Conservation (phyloP, 1,140 invertebrate species). For the Wasmannia auropunctata region DNA sequence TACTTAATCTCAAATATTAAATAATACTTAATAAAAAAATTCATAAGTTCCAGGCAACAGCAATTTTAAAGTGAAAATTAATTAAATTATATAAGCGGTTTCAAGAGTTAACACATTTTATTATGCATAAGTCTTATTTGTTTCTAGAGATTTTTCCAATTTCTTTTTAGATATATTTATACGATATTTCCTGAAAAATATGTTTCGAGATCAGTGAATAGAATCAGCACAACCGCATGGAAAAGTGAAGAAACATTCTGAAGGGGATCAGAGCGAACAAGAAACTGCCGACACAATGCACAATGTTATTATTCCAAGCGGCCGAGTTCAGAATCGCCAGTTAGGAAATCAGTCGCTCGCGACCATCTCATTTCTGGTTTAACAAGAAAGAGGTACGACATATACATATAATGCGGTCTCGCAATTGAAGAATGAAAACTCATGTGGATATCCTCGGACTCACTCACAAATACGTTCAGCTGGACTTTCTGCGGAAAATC, state of each 20-base stretch:
- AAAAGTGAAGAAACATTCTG: slow-evolving; percentile 14
- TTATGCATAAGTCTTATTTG: neutral
- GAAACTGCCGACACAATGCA: slow-evolving; percentile 46
- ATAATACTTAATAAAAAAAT: neutral
- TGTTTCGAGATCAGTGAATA: neutral
- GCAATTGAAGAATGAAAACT: slow-evolving; percentile 65
- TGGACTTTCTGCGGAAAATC: slow-evolving; percentile 45
- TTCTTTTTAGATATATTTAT: neutral
- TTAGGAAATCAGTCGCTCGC: slow-evolving; percentile 33
- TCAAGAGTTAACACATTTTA: neutral
- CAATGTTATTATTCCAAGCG: slow-evolving; percentile 79
- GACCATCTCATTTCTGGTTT: slow-evolving; percentile 61
- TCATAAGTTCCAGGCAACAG: neutral
- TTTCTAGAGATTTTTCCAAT: neutral
- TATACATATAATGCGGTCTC: slow-evolving; percentile 52
- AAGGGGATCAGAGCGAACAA: slow-evolving; percentile 14
- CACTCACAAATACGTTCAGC: slow-evolving; percentile 55
- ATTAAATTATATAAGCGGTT: neutral
- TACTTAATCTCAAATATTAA: neutral
- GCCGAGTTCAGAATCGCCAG: slow-evolving; percentile 55
- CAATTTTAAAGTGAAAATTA: neutral
- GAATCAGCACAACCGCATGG: neutral
- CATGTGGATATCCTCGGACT: slow-evolving; percentile 60
- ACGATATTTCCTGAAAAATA: neutral
- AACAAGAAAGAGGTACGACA: slow-evolving; percentile 4